These are phyloP conservation scores for Pogona vitticeps DNA, from an alignment of 2,113 vertebrate species.

Conservation along the genomic window DNA sequence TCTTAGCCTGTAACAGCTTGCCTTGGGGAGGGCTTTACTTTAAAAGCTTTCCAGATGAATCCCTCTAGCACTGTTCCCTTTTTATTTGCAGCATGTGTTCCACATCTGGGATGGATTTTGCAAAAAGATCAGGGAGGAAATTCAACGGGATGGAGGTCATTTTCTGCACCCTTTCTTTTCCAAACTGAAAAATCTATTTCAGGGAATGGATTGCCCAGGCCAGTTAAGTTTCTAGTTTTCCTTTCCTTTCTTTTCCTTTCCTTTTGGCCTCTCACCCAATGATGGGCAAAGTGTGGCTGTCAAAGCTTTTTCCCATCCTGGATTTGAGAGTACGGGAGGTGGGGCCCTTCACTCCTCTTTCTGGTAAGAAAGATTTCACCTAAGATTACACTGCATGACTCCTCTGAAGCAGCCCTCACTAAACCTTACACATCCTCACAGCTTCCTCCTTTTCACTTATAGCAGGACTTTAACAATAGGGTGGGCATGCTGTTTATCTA, in stretches of 20 bases:
- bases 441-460: slow-evolving; percentile 28
- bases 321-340: background rate
- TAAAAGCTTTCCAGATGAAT: background rate
- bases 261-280: background rate
- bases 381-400: background rate
- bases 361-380: background rate
- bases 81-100: slow-evolving; percentile 2
- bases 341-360: background rate
- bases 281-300: background rate
- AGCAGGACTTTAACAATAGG: background rate
- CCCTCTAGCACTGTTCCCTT: slow-evolving; percentile 3
- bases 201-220: background rate
- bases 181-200: background rate
- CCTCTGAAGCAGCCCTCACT: background rate
- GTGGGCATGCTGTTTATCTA: background rate
- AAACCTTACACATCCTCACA: background rate
- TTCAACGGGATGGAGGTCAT: background rate
- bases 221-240: background rate
- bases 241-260: background rate
- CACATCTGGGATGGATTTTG: slow-evolving; percentile 33
- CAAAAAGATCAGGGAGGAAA: background rate
- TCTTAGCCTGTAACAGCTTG: background rate
- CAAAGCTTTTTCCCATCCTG: no score
- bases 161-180: background rate
- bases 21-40: slow-evolving; percentile 20